These are phyloP conservation scores for Xyliphius kryptos DNA, from an alignment of 2,113 vertebrate species.

Conservation along the genomic window DNA sequence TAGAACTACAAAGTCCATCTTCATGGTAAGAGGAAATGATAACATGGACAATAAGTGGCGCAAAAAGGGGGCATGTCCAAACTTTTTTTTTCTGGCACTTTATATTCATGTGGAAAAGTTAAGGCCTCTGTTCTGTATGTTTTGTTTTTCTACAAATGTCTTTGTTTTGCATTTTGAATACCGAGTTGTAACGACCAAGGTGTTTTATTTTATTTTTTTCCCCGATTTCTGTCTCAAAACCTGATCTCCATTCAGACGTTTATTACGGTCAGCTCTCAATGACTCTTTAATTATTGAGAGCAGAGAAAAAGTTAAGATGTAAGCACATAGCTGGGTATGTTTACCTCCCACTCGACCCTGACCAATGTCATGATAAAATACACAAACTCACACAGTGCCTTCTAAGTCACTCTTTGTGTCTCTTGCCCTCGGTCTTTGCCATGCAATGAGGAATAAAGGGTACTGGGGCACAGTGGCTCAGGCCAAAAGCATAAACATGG, in stretches of 20 bases:
- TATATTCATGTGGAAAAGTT: too few species aligned
- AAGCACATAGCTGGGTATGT: conserved; percentile 24
- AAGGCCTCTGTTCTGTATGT: not conserved
- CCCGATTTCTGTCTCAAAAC: not conserved
- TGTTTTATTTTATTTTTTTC: conserved; percentile 9
- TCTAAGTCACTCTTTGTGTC: conserved; percentile 40
- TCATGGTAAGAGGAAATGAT: too few species aligned
- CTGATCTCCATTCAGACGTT: conserved; percentile 3
- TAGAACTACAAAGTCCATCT: too few species aligned
- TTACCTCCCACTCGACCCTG: conserved; percentile 25
- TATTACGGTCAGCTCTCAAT: conserved; percentile 24
- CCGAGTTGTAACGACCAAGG: not conserved
- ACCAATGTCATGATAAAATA: conserved; percentile 11
- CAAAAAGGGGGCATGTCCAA: too few species aligned
- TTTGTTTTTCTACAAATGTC: too few species aligned
- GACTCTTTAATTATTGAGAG: conserved; percentile 36
- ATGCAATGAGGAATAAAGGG: not conserved
- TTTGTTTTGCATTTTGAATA: not conserved
- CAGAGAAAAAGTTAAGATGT: conserved; percentile 12
- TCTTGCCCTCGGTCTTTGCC: conserved; percentile 23
- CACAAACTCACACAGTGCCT: not conserved
- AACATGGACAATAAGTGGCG: too few species aligned
- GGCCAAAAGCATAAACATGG: not conserved
- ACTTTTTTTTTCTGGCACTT: too few species aligned
- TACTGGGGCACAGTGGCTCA: not conserved